phyloP scores from a whole-genome alignment of 2,113 vertebrate species.

The Hippocampus comes region DNA sequence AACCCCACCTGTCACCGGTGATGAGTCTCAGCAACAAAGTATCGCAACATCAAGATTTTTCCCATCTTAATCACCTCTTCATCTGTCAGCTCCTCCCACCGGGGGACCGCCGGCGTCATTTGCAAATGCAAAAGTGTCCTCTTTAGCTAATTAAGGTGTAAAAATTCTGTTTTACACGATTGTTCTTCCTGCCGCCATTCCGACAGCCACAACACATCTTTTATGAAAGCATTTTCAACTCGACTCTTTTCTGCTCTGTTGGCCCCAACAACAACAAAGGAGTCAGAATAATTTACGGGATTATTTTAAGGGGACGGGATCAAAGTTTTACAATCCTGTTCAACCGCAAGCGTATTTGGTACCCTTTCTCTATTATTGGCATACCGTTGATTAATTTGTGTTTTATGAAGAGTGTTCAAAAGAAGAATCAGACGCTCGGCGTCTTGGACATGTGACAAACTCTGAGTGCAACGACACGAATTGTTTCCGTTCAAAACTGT shows the following conservation, averaged over 20 bases:
- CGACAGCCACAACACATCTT: conserved; percentile 28
- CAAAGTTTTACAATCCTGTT: not conserved
- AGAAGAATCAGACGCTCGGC: not conserved
- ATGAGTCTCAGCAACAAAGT: conserved; percentile 62
- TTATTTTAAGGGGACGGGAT: not conserved
- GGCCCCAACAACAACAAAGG: not conserved
- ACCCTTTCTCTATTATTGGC: not conserved
- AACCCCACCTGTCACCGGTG: conserved; percentile 62
- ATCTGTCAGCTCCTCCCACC: conserved; percentile 66
- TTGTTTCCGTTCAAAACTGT: too few species aligned
- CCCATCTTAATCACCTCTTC: conserved; percentile 62
- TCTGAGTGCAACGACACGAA: too few species aligned
- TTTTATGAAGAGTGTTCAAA: not conserved
- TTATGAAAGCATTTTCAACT: conserved; percentile 44
- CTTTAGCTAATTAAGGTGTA: conserved; percentile 64
- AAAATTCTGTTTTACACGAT: conserved; percentile 53
- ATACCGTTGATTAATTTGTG: not conserved
- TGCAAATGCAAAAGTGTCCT: conserved; percentile 62
- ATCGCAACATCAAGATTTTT: conserved; percentile 63
- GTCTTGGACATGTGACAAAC: too few species aligned
- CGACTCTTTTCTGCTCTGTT: conserved; percentile 21
- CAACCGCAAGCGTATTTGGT: not conserved
- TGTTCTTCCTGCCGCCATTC: conserved; percentile 42
- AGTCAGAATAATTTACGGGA: not conserved
- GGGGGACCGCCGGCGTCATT: conserved; percentile 51